A percentile compares a stretch with the other conserved stretches of the same genome.
phyloP scores from a whole-genome alignment of 2,113 vertebrate species.

The Chiloscyllium plagiosum region DNA sequence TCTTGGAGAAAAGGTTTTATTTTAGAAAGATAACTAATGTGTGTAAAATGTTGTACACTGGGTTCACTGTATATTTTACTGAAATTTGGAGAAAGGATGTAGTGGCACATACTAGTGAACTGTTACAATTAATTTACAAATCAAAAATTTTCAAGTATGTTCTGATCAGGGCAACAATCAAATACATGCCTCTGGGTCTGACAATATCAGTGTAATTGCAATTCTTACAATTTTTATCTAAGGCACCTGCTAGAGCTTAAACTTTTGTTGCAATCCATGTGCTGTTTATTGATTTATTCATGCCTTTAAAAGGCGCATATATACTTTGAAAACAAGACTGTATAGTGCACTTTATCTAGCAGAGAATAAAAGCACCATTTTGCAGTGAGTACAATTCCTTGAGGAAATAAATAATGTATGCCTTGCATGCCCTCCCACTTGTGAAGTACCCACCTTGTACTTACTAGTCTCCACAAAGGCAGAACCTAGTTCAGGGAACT shows the following conservation, averaged over 20 bases:
- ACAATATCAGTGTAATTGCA: neutral
- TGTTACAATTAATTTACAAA: neutral
- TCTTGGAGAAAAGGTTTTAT: neutral
- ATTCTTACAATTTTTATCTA: neutral
- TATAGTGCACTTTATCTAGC: neutral
- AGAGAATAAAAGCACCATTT: neutral
- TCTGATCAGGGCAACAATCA: neutral
- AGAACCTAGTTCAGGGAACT: neutral
- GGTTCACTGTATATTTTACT: neutral
- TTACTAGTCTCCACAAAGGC: neutral
- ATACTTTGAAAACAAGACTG: neutral
- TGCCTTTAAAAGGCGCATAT: neutral
- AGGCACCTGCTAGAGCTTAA: neutral
- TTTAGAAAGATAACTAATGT: neutral
- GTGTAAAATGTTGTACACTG: neutral
- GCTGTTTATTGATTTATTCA: neutral
- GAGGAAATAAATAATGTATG: conserved; percentile 6
- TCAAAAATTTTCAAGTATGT: neutral
- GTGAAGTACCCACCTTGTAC: neutral
- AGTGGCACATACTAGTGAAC: neutral
- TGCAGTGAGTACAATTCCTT: conserved; percentile 10
- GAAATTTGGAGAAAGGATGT: neutral
- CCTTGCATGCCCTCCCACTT: neutral
- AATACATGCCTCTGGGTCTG: neutral
- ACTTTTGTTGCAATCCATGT: neutral